Evolutionary conservation across 2,888 invertebrate species (phyloP).

Genomic region (Nomada flava): DNA sequence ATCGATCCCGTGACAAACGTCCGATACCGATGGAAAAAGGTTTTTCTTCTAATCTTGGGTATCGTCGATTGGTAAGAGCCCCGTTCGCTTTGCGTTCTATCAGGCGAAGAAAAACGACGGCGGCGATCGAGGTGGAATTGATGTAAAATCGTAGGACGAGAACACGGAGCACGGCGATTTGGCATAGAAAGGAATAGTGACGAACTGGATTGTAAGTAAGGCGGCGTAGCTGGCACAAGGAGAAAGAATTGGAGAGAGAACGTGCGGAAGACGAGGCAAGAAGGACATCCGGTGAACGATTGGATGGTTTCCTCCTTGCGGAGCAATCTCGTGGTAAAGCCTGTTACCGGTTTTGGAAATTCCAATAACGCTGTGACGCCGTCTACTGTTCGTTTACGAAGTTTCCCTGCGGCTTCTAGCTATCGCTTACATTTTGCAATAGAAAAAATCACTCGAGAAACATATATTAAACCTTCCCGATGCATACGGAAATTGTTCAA

Average conservation of each 20-base stretch:
- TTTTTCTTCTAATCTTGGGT: neutral
- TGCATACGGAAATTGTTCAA: neutral
- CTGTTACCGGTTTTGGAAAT: slow-evolving; percentile 82
- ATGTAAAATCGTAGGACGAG: slow-evolving; percentile 33
- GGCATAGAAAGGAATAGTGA: slow-evolving; percentile 37
- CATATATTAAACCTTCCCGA: neutral
- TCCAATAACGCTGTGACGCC: slow-evolving; percentile 71
- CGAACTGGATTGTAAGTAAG: slow-evolving; percentile 39
- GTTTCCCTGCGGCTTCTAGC: slow-evolving; percentile 37
- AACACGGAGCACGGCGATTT: slow-evolving; percentile 34
- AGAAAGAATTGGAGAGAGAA: slow-evolving; percentile 56
- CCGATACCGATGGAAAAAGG: neutral
- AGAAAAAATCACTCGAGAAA: neutral
- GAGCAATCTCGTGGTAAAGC: slow-evolving; percentile 84
- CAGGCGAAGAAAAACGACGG: neutral
- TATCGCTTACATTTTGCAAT: slow-evolving; percentile 52
- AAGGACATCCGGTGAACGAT: slow-evolving; percentile 83
- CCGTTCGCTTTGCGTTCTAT: neutral
- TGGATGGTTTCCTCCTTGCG: slow-evolving; percentile 83
- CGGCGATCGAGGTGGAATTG: slow-evolving; percentile 38
- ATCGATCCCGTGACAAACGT: slow-evolving; percentile 8
- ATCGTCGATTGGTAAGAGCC: neutral
- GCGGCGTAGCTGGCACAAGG: slow-evolving; percentile 34
- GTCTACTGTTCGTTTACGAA: slow-evolving; percentile 59
- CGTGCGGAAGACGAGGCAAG: slow-evolving; percentile 64